Conservation (phyloP, 1,140 invertebrate genomes). For the Drosophila quadrilineata region DNA sequence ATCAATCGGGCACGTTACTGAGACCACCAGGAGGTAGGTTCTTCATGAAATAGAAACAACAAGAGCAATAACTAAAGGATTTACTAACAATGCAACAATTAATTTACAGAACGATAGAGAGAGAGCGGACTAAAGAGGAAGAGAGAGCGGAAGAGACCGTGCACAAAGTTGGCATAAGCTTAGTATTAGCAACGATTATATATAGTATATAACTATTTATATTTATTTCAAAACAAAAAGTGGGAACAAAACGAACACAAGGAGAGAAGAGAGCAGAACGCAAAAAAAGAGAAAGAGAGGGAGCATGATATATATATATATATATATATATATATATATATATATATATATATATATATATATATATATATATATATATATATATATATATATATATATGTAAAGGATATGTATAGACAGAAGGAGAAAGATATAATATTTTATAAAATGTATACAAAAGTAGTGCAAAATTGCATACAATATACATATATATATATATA, state of each 20-base stretch:
- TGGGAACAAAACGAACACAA: too few species aligned
- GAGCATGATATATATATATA: neutral
- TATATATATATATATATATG: neutral
- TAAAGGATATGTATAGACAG: too few species aligned
- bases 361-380: neutral
- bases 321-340: neutral
- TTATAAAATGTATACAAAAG: conserved; percentile 3
- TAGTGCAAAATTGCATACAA: neutral
- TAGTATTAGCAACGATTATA: conserved; percentile 18
- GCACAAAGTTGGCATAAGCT: neutral
- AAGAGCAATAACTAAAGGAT: neutral
- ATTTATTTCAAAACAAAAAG: conserved; percentile 14
- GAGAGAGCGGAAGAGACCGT: neutral
- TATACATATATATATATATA: conserved; percentile 3
- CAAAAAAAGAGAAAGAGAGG: neutral
- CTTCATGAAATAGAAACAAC: neutral
- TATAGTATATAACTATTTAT: conserved; percentile 23
- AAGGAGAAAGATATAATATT: too few species aligned
- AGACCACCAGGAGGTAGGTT: neutral
- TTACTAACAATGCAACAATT: conserved; percentile 8
- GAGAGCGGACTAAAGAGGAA: neutral
- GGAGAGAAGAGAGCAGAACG: neutral
- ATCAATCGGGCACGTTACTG: conserved; percentile 70
- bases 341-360: neutral
- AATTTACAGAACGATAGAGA: neutral